Percentiles rank a stretch among this genome's conserved stretches.
These are phyloP conservation scores for Trachemys scripta DNA, from an alignment of 2,113 vertebrate species.

Conservation along the genomic window DNA sequence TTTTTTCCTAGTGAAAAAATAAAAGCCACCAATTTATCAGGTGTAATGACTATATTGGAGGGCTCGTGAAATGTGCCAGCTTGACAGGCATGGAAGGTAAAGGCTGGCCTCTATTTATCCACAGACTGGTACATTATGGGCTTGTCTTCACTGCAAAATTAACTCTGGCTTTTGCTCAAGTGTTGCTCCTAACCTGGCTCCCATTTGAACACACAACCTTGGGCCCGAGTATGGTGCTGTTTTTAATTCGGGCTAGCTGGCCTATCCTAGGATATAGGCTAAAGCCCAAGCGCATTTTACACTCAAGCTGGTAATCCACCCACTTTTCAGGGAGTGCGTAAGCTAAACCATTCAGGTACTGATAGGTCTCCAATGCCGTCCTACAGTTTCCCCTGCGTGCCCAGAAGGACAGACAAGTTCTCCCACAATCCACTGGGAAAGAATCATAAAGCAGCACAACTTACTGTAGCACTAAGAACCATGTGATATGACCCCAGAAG, in stretches of 20 bases:
- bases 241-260: not conserved
- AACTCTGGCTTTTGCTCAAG: not conserved
- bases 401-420: not conserved
- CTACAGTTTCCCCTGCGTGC: not conserved
- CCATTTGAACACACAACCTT: not conserved
- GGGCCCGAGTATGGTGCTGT: not conserved
- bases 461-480: not conserved
- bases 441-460: rapidly evolving
- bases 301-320: not conserved
- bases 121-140: not conserved
- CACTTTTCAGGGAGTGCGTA: not conserved
- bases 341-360: not conserved
- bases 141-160: not conserved
- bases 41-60: not conserved
- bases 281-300: not conserved
- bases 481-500: rapidly evolving
- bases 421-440: not conserved
- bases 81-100: not conserved
- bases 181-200: not conserved
- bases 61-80: rapidly evolving
- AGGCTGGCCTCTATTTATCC: not conserved
- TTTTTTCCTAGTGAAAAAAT: not conserved
- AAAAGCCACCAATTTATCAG: not conserved
- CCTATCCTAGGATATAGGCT: not conserved
- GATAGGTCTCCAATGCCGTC: not conserved